A percentile compares a stretch with the other conserved stretches of the same genome.
Evolutionary conservation across 2,888 invertebrate species (phyloP).

Genomic region (Cerastis rubricosa): DNA sequence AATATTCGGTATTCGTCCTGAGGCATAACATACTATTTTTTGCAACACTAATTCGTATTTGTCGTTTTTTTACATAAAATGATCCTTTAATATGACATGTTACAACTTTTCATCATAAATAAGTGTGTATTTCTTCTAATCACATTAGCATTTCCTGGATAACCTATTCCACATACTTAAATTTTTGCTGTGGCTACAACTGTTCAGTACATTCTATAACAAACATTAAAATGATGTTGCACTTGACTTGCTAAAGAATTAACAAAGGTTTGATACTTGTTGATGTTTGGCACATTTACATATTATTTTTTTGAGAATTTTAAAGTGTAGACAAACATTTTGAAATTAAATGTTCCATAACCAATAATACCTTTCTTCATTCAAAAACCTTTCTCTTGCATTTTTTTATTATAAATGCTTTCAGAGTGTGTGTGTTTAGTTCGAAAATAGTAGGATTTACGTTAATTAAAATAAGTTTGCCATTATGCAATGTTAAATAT

Average conservation of each 20-base stretch:
- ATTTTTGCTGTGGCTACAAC: background rate
- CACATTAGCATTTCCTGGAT: background rate
- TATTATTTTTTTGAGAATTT: background rate
- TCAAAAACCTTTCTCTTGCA: background rate
- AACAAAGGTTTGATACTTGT: background rate
- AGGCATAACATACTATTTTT: background rate
- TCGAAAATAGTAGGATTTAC: no score
- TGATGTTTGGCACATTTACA: background rate
- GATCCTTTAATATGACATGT: no score
- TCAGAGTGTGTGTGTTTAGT: no score
- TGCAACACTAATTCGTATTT: background rate
- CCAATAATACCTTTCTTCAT: background rate
- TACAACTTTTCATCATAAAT: background rate
- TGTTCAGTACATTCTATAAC: background rate
- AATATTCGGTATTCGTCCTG: background rate
- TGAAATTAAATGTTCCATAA: background rate
- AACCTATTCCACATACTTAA: background rate
- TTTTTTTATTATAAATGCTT: background rate
- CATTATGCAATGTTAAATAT: no score
- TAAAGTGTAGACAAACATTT: background rate
- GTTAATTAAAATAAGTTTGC: no score
- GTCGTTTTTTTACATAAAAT: background rate
- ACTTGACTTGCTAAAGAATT: background rate
- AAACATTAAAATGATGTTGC: background rate
- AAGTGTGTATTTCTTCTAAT: background rate